These are phyloP conservation scores for Oncorhynchus keta DNA, from an alignment of 2,113 vertebrate genomes.

Conservation along the genomic window DNA sequence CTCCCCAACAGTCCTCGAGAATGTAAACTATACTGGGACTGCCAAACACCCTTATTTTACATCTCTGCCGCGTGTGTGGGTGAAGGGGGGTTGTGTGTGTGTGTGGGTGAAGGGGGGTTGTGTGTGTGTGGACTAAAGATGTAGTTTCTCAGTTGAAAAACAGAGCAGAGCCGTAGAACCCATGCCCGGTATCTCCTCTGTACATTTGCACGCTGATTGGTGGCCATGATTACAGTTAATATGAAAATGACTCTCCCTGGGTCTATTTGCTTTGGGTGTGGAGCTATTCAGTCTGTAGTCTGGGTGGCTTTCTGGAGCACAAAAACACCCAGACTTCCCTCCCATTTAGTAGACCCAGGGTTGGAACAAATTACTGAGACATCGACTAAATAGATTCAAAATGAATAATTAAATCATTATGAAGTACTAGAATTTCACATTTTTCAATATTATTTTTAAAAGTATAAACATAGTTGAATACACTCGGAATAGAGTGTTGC, in stretches of 20 bases:
- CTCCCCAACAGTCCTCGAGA: not conserved
- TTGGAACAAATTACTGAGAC: not conserved
- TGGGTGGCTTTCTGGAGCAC: not conserved
- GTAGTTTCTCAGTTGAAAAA: not conserved
- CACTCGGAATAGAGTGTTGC: not conserved
- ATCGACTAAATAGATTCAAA: not conserved
- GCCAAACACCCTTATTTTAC: not conserved
- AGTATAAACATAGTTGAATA: no score
- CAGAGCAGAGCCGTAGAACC: not conserved
- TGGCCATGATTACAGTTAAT: constrained; percentile 29
- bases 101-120: no score
- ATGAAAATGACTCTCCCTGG: constrained; percentile 57
- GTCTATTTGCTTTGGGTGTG: constrained; percentile 41
- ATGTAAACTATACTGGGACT: not conserved
- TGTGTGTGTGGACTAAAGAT: not conserved
- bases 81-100: not conserved
- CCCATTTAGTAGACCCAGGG: not conserved
- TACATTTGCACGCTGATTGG: constrained; percentile 37
- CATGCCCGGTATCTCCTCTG: not conserved
- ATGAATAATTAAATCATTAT: not conserved
- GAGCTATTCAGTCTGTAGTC: not conserved
- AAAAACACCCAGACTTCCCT: not conserved
- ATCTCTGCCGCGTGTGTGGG: not conserved
- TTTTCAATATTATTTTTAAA: no score
- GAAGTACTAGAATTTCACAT: no score